Percentiles rank a stretch among this genome's conserved stretches.
phyloP scores from a whole-genome alignment of 1,140 invertebrate genomes.

The Drepana arcuata region DNA sequence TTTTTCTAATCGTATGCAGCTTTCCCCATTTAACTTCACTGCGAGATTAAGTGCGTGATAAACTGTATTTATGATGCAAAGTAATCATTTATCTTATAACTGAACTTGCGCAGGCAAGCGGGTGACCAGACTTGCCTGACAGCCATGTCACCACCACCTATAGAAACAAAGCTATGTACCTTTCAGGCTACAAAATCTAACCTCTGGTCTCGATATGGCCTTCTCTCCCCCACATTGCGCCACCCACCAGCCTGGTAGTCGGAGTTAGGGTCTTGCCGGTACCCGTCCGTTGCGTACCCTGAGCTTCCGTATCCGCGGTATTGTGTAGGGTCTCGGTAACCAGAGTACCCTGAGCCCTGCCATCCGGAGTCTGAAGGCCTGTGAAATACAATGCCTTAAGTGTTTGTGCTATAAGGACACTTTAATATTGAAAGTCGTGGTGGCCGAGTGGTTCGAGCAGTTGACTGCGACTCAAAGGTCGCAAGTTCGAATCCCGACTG shows the following conservation, averaged over 20 bases:
- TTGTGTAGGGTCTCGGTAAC: conserved; percentile 18
- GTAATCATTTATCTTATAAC: no score
- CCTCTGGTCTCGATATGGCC: conserved; percentile 18
- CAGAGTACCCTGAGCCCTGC: conserved; percentile 28
- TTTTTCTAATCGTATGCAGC: no score
- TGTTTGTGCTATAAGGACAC: background rate
- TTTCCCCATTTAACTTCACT: no score
- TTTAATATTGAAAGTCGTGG: background rate
- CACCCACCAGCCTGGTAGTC: conserved; percentile 3
- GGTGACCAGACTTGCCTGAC: no score
- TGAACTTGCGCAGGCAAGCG: no score
- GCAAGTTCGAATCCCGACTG: no score
- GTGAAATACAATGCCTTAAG: conserved; percentile 6
- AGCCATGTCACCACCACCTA: no score
- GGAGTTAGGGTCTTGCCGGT: conserved; percentile 7
- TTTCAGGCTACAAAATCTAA: no score
- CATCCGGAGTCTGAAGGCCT: conserved; percentile 34
- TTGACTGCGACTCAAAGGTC: background rate
- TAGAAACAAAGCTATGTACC: no score
- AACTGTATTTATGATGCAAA: no score
- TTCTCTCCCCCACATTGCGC: conserved; percentile 15
- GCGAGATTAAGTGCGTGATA: no score
- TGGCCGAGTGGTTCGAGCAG: background rate
- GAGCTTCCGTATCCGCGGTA: conserved; percentile 30
- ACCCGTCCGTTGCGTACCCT: background rate